Base-by-base conservation (phyloP, 2,888 invertebrate genomes). In the Dexiosoma caninum region DNA sequence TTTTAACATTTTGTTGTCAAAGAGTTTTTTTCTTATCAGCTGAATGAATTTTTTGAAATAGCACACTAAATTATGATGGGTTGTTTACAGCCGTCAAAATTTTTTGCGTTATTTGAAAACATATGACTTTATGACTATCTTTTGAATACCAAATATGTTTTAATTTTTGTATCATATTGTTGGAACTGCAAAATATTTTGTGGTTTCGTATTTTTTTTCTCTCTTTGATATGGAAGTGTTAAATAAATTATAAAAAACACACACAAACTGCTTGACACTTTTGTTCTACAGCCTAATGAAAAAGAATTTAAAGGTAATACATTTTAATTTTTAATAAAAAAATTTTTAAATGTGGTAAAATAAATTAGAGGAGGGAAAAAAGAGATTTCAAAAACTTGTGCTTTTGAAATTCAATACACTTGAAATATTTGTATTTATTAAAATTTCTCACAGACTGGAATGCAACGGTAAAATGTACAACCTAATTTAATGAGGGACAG, bases 211-310 rank as follows among this genome's bases (percentile, higher is more conserved):
- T 7, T 44, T 44, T 46, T 44, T 10, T 44, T 10, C 5, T 5
- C 6, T 27, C 27, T 27, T 27, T 27, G 27, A 3, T 46, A 10
- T 2, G 0, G 19, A 23, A 21, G 21, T 46, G 2, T 46, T 21
- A 46, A 21, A 21, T 23, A 46, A 1, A n/a, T n/a, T n/a, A n/a
- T n/a, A n/a, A 59, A 42, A 40, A 67, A 32, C 9, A 19, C 16
- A 66, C n/a, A 42, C 53, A 67, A 53, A 67, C 9, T 53, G 53
- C 30, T 67, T 67, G 30, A 53, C 66, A 53, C 37, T 30, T 55
- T 67, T 53, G 37, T 53, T 1, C n/a, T 23, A 49, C n/a, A 35
- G 40, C 49, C 21, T n/a, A 27, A 27, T 3, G 27, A 27, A 27
- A 27, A 27, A 27, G 3, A 27, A 27, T 27, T 3, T 27, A 51